Evolutionary conservation across 2,113 vertebrate genomes (phyloP), one percentile per base, ranked within the genome.

Genomic region (Pitta sordida): DNA sequence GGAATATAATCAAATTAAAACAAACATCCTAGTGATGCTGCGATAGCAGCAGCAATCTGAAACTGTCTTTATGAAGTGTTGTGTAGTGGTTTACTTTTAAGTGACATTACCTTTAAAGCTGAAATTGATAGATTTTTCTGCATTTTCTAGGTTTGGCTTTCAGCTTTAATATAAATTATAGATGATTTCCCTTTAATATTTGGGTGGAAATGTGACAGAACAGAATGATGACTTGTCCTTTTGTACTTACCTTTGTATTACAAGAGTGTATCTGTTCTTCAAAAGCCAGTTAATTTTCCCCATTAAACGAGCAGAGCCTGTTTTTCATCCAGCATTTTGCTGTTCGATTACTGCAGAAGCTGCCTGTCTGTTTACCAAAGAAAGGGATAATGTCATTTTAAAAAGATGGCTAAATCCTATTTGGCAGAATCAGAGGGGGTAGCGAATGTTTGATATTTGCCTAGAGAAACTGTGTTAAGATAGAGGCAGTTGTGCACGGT

Each of bases 401-500:
- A 80, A 55, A n/a, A 91, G 89, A 95, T 84, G 91, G 88, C 94
- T 52, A 51, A 84, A 68, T 94, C 86, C 91, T 90, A 20, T 90
- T 90, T 10, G 59, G 74, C 49, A 83, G 82, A 71, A 76, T 94
- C 20, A 37, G 76, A 80, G 69, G 55, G 67, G 85, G 91, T 83
- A 75, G 70, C 3, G 41, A 80, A 53, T 20, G 64, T 90, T 90
- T 95, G 83, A 83, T 83, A 20, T 91, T 81, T 93, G 90, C 82
- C 0, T 46, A 87, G 73, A 85, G 83, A 59, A 96, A 91, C 95
- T 82, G 87, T 95, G 82, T 87, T 48, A 60, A 78, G 80, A 27
- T 3, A 17, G 71, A 79, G 84, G 87, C 64, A 84, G 84, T 82
- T 83, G n/a, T 60, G 41, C 4, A 3, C 24, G 29, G 90, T 62